Percentiles rank a stretch among this genome's conserved stretches.
phyloP scores from a whole-genome alignment of 2,113 vertebrate species.

The Gopherus evgoodei region DNA sequence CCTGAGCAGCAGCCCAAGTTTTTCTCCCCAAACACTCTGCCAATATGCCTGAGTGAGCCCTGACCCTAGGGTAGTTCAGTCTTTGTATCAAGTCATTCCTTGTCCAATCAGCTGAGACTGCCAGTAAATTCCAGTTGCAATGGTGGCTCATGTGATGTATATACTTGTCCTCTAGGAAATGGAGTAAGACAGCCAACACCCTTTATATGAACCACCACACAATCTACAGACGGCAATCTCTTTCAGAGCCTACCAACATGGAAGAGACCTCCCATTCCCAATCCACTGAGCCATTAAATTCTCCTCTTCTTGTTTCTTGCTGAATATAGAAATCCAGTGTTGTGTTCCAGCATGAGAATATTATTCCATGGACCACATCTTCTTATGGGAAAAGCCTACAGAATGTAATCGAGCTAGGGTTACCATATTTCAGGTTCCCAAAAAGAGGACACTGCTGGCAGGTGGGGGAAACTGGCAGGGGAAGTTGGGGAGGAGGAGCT shows the following conservation, averaged over 20 bases:
- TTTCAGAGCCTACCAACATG: conserved; percentile 31
- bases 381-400: background rate
- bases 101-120: background rate
- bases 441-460: too few species aligned
- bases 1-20: background rate
- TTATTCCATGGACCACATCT: background rate
- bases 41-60: background rate
- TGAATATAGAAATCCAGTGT: background rate
- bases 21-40: background rate
- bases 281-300: conserved; percentile 1
- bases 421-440: too few species aligned
- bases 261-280: background rate
- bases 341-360: background rate
- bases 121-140: conserved; percentile 7
- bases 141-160: background rate
- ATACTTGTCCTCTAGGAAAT: background rate
- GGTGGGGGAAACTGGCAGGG: too few species aligned
- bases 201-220: background rate
- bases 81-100: background rate
- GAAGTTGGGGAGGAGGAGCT: too few species aligned
- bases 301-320: background rate
- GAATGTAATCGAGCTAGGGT: background rate
- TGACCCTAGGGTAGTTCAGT: background rate
- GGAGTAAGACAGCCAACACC: background rate
- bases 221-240: background rate